Evolutionary conservation across 2,113 vertebrate species (phyloP).

Genomic region (Aphelocoma coerulescens): DNA sequence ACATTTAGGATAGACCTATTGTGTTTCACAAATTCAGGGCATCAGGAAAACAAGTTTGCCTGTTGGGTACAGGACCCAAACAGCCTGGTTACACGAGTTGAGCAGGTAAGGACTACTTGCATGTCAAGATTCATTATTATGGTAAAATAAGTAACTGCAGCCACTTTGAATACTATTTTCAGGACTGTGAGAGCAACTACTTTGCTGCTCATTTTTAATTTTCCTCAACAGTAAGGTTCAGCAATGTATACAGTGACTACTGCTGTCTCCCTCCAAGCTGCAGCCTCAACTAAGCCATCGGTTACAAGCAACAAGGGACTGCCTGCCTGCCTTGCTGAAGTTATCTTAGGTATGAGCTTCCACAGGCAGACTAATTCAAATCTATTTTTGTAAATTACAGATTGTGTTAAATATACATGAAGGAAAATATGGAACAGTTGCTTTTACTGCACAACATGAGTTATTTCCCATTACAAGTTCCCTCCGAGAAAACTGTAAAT

Average conservation of each 20-base stretch:
- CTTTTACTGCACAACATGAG: not conserved
- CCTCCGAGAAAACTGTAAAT: not conserved
- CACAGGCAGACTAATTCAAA: slow-evolving; percentile 8
- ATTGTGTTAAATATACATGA: slow-evolving; percentile 35
- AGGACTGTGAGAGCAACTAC: not conserved
- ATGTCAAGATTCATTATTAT: not conserved
- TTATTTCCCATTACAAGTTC: not conserved
- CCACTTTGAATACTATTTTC: not conserved
- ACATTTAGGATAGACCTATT: not conserved
- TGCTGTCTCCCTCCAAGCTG: not conserved
- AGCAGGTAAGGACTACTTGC: not conserved
- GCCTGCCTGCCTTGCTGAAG: not conserved
- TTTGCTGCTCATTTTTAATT: not conserved
- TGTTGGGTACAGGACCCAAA: not conserved
- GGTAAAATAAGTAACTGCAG: not conserved
- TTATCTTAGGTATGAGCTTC: not conserved
- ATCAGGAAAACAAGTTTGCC: not conserved
- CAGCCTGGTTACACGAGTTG: not conserved
- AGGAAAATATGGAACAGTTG: slow-evolving; percentile 3
- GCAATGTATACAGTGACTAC: not conserved
- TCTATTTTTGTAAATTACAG: slow-evolving; percentile 32
- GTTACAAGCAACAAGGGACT: not conserved
- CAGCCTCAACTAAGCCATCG: not conserved
- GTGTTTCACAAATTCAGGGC: not conserved
- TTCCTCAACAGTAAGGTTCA: not conserved